Conservation (phyloP, 2,113 vertebrate genomes). For the Geococcyx californianus region DNA sequence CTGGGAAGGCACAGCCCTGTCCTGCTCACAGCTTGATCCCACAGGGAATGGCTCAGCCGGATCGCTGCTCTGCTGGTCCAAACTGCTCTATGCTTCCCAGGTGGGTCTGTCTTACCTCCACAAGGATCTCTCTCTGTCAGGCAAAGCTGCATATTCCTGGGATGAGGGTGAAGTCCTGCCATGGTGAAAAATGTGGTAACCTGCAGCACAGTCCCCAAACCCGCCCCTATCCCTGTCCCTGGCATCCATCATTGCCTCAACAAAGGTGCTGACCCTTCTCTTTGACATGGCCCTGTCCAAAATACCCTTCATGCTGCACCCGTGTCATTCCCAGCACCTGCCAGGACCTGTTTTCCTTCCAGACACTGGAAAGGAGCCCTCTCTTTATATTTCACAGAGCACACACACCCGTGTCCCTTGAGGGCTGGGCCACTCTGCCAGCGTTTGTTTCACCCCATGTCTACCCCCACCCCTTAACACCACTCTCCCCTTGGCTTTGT, state of each 20-base stretch:
- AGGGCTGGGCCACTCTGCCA: background rate
- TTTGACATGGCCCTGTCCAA: background rate
- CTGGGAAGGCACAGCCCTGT: background rate
- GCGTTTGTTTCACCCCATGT: background rate
- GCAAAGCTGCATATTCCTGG: background rate
- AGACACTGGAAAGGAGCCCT: background rate
- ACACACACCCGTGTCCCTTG: background rate
- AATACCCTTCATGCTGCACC: background rate
- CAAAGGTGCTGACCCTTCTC: background rate
- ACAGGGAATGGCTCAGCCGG: rapidly evolving
- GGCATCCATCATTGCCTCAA: background rate
- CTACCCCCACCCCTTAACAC: background rate
- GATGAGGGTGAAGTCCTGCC: background rate
- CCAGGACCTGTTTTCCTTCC: background rate
- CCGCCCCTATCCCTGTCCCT: too few species aligned
- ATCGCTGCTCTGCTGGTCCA: background rate
- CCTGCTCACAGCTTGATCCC: background rate
- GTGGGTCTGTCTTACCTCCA: background rate
- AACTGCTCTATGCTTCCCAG: rapidly evolving
- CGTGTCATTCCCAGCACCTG: background rate
- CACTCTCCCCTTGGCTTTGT: background rate
- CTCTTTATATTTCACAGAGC: background rate
- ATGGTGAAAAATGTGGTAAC: background rate
- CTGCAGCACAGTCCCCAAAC: background rate
- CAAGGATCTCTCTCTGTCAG: rapidly evolving